A percentile compares a stretch with the other conserved stretches of the same genome.
phyloP scores from a whole-genome alignment of 2,113 vertebrate species.

The Dromiciops gliroides region DNA sequence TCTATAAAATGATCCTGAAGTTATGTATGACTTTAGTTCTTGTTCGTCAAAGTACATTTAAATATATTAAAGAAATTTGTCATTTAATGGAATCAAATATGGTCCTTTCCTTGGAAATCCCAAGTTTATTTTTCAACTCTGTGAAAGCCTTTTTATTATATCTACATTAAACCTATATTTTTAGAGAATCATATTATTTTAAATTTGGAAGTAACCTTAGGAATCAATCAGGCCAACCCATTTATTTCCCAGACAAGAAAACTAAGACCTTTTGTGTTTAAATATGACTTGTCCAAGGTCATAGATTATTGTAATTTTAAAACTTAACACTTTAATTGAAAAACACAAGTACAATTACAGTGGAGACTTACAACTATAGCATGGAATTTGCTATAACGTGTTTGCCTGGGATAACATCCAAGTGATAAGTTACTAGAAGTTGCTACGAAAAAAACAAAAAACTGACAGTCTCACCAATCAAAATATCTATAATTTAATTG shows the following conservation, averaged over 20 bases:
- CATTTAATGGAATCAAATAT: background rate
- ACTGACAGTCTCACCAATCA: background rate
- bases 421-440: background rate
- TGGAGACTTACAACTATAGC: background rate
- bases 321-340: constrained; percentile 35
- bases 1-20: background rate
- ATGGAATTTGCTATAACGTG: background rate
- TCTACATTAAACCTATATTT: constrained; percentile 13
- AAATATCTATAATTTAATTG: background rate
- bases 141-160: background rate
- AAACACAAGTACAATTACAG: background rate
- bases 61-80: background rate
- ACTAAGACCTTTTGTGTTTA: background rate
- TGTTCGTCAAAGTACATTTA: background rate
- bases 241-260: too few species aligned
- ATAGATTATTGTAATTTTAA: constrained; percentile 10
- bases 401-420: background rate
- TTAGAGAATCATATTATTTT: background rate
- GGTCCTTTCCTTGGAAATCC: background rate
- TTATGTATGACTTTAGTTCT: background rate
- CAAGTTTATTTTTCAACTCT: background rate
- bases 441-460: background rate
- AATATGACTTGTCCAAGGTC: background rate
- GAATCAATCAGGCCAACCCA: too few species aligned
- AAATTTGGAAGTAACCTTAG: background rate